A percentile compares a stretch with the other conserved stretches of the same genome.
Conservation (phyloP, 2,113 vertebrate species). For the Centropus bengalensis region DNA sequence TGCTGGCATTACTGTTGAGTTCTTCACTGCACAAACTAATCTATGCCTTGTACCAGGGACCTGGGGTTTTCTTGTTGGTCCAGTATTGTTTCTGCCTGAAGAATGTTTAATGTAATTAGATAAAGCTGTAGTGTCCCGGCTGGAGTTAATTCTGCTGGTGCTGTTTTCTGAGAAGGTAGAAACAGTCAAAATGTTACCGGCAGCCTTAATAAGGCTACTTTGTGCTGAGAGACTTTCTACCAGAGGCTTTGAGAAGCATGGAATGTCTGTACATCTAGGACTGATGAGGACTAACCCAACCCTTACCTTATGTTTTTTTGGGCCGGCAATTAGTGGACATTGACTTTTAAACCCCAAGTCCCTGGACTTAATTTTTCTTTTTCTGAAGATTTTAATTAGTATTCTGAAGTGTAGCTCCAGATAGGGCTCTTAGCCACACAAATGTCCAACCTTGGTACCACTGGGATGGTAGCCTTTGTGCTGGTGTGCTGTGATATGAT, state of each 20-base stretch:
- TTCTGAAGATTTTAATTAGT: not conserved
- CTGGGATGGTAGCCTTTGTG: not conserved
- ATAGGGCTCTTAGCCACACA: not conserved
- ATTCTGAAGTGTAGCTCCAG: not conserved
- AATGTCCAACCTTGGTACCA: not conserved
- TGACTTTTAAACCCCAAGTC: not conserved
- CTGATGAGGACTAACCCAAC: not conserved
- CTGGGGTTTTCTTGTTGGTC: not conserved
- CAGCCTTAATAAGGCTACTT: not conserved
- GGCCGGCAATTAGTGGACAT: not conserved
- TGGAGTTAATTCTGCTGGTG: not conserved
- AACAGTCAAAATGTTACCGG: not conserved
- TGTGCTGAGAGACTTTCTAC: not conserved
- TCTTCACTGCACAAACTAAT: accelerated
- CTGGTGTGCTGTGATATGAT: not conserved
- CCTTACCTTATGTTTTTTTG: not conserved
- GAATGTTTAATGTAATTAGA: not conserved
- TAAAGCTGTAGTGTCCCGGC: not conserved
- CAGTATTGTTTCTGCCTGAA: not conserved
- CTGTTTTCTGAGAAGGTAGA: not conserved
- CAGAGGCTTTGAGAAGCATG: not conserved
- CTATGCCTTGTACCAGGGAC: not conserved
- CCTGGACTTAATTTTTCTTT: not conserved
- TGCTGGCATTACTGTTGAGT: not conserved
- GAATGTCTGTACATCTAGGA: not conserved